Evolutionary conservation across 2,797 vertebrate species (phyloP).

Genomic region (Labroides dimidiatus): DNA sequence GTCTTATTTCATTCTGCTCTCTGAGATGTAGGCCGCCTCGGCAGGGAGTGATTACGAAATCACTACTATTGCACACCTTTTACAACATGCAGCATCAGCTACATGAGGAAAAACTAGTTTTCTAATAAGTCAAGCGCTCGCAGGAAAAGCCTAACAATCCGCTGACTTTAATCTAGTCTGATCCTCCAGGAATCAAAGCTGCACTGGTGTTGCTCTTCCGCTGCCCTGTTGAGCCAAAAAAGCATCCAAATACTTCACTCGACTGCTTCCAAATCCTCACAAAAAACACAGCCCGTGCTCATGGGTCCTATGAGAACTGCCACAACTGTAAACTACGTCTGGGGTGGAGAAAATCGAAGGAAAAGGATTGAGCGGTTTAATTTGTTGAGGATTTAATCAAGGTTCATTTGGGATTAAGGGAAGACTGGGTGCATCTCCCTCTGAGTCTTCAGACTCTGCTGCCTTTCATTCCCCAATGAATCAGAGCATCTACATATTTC

Average conservation of each 20-base stretch:
- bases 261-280: conserved; percentile 53
- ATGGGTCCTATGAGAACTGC: conserved; percentile 12
- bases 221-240: conserved; percentile 36
- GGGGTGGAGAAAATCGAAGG: conserved; percentile 30
- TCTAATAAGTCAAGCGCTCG: conserved; percentile 27
- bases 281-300: conserved; percentile 9
- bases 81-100: conserved; percentile 20
- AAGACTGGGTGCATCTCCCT: conserved; percentile 48
- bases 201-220: conserved; percentile 40
- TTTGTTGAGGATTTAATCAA: conserved; percentile 64
- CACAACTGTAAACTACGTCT: conserved; percentile 45
- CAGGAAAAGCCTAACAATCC: conserved; percentile 38
- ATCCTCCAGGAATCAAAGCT: conserved; percentile 59
- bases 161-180: conserved; percentile 62
- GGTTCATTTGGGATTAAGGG: conserved; percentile 66
- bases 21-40: not conserved
- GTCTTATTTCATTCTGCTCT: not conserved
- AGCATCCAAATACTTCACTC: conserved; percentile 53
- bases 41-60: conserved; percentile 8
- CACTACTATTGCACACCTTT: conserved; percentile 7
- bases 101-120: not conserved
- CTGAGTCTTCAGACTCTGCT: conserved; percentile 20
- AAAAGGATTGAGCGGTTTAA: conserved; percentile 71
- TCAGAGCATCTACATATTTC: conserved; percentile 44
- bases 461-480: conserved; percentile 24